phyloP scores from a whole-genome alignment of 2,113 vertebrate species.

The Bos javanicus region DNA sequence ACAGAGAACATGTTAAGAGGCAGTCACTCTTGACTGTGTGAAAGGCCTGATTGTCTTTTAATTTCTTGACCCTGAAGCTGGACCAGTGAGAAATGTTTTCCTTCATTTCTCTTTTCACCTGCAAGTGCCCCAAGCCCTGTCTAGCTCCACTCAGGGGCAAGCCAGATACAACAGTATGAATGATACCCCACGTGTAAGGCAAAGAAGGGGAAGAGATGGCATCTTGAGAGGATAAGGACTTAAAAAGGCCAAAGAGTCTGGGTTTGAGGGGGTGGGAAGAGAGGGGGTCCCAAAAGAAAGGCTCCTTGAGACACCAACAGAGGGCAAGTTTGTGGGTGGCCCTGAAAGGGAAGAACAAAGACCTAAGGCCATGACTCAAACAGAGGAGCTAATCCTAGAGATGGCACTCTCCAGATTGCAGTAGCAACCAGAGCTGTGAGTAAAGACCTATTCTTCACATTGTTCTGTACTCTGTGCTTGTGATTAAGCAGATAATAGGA shows the following conservation, averaged over 20 bases:
- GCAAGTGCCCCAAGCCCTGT: background rate
- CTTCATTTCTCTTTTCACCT: slow-evolving; percentile 31
- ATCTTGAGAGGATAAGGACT: background rate
- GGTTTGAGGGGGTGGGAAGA: background rate
- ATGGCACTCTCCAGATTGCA: background rate
- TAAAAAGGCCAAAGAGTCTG: slow-evolving; percentile 17
- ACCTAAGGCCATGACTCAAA: background rate
- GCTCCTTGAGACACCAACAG: slow-evolving; percentile 5
- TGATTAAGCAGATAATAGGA: slow-evolving; percentile 9
- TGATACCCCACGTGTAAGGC: background rate
- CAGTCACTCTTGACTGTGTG: background rate
- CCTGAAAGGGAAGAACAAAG: slow-evolving; percentile 41
- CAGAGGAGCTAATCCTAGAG: slow-evolving; percentile 1
- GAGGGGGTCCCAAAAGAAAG: background rate
- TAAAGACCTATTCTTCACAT: slow-evolving; percentile 2
- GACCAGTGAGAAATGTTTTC: background rate
- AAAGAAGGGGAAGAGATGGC: background rate
- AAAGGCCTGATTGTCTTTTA: slow-evolving; percentile 40
- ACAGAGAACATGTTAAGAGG: slow-evolving; percentile 6
- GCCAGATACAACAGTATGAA: background rate
- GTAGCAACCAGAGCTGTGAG: background rate
- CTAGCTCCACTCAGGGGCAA: background rate
- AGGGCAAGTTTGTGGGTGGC: slow-evolving; percentile 12
- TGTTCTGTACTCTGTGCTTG: background rate
- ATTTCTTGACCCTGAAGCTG: slow-evolving; percentile 40